These are phyloP conservation scores for Coregonus ussuriensis DNA, from an alignment of 2,797 vertebrate species.

Conservation along the genomic window DNA sequence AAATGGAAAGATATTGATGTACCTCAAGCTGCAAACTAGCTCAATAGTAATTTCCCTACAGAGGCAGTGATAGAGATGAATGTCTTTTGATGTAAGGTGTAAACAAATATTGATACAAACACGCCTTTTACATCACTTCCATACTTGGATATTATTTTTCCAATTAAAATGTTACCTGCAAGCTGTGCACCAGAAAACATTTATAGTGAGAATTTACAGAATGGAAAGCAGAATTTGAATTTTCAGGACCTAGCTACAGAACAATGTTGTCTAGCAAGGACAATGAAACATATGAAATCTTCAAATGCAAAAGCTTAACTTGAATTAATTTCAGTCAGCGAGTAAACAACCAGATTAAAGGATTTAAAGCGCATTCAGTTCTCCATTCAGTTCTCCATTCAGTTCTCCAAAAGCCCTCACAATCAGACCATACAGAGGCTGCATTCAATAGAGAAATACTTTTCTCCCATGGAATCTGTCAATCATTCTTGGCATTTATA, in stretches of 20 bases:
- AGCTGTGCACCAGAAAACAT: not conserved
- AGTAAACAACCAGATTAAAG: conserved; percentile 3
- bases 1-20: not conserved
- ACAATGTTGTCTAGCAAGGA: not conserved
- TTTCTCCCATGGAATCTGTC: too few relatives aligned
- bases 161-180: not conserved
- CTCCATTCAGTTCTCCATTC: not conserved
- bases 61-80: not conserved
- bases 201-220: not conserved
- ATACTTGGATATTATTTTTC: not conserved
- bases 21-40: not conserved
- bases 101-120: not conserved
- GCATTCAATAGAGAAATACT: not conserved
- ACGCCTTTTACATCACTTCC: not conserved
- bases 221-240: not conserved
- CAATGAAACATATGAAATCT: not conserved
- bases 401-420: not conserved
- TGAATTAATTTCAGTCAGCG: not conserved
- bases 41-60: not conserved
- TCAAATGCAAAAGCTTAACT: conserved; percentile 3
- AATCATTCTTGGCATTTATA: too few relatives aligned
- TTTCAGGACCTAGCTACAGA: not conserved
- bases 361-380: not conserved
- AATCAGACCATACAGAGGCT: not conserved
- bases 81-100: not conserved